Base-by-base conservation (phyloP, 2,797 vertebrate species). In the Semotilus atromaculatus region DNA sequence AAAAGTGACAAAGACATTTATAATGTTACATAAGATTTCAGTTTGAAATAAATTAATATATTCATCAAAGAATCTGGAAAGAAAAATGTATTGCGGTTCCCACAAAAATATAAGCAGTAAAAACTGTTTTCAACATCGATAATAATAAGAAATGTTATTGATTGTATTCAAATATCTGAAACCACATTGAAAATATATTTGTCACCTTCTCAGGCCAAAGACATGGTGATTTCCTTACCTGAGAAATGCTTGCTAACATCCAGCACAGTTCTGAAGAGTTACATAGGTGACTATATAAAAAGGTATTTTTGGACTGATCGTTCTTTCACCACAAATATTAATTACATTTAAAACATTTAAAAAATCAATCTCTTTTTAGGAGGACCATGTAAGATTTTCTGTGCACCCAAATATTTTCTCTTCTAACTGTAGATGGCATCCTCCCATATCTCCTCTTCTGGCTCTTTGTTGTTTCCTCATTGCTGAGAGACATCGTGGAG, bases 161-260 rank as follows among this genome's bases (percentile, higher is more conserved):
- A 64, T 29, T 62, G 14, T 26, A 29, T 53, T 48, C 6, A 53
- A 11, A n/a, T 36, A 29, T 64, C 21, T 40, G 10, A 62, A 64
- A 62, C 18, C 58, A 43, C 8, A 19, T 1, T 66, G 11, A 26
- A 58, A 38, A 60, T 34, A 23, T 19, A 14, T 75, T 38, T 53
- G 23, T 66, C 31, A 5, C 21, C 58, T 83, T 34, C 88, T 0
- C 78, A 93, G 98, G 94, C 94, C 88, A 86, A 95, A 4, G 93
- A 96, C 80, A 58, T 95, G 89, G 29, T 99, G 21, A 95, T 99
- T 88, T 97, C 97, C 0, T 90, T 99, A 89, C 97, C 98, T 0
- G 95, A 97, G 91, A 95, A 93, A 5, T 99, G 97, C 91, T 95
- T 99, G 82, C 93, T 99, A 84, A 98, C 97, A 71, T 96, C 97